Evolutionary conservation across 2,797 vertebrate species (phyloP).

Genomic region (Rhincodon typus): DNA sequence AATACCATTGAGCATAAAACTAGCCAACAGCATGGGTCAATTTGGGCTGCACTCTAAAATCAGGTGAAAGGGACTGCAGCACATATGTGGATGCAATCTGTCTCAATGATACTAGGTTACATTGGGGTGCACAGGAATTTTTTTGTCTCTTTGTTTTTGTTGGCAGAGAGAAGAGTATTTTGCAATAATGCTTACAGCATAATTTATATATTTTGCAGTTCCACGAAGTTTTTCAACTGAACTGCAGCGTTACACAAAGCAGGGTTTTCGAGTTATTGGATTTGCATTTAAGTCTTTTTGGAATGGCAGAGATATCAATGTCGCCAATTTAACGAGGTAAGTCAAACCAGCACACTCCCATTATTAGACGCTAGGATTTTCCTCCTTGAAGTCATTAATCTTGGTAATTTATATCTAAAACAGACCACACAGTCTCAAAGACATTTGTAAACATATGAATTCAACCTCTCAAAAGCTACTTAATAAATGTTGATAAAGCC

Average conservation of each 20-base stretch:
- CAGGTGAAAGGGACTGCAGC: background rate
- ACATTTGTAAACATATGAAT: background rate
- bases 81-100: no score
- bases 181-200: background rate
- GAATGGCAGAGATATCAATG: slow-evolving; percentile 25
- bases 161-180: background rate
- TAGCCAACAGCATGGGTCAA: no score
- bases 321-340: slow-evolving; percentile 53
- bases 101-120: background rate
- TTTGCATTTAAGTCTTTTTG: slow-evolving; percentile 58
- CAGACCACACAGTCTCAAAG: background rate
- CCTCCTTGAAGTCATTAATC: background rate
- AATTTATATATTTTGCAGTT: slow-evolving; percentile 48
- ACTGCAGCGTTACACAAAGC: slow-evolving; percentile 57
- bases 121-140: background rate
- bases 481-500: background rate
- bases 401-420: background rate
- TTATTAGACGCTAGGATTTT: background rate
- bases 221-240: slow-evolving; percentile 55
- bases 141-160: background rate
- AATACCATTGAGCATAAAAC: no score
- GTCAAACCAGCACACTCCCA: background rate
- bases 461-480: background rate
- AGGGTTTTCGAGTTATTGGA: slow-evolving; percentile 63
- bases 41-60: background rate